phyloP scores from a whole-genome alignment of 1,140 invertebrate genomes.

The Apocrypta bakeri region DNA sequence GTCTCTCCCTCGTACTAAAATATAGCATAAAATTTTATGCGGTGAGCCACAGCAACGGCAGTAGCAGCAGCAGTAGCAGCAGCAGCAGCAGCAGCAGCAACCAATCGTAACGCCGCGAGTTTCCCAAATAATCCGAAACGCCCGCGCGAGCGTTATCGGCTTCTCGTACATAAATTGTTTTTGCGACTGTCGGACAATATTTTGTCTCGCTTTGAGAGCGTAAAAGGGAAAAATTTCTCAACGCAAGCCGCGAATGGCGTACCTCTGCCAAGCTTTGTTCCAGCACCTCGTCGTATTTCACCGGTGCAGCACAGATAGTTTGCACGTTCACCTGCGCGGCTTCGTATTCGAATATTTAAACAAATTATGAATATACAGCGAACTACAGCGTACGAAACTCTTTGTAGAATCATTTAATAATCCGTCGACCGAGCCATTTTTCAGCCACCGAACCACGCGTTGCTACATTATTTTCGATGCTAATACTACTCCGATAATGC shows the following conservation, averaged over 20 bases:
- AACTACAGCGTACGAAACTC: not conserved
- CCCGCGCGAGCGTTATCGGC: not conserved
- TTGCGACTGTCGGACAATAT: slow-evolving; percentile 10
- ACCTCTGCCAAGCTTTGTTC: not conserved
- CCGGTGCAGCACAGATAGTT: not conserved
- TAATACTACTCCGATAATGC: not conserved
- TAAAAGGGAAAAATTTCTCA: not conserved
- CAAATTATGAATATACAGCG: not conserved
- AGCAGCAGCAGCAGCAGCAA: not conserved
- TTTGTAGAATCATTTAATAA: not conserved
- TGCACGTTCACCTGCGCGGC: not conserved
- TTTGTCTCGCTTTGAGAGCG: not conserved
- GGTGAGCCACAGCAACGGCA: not conserved
- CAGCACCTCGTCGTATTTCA: not conserved
- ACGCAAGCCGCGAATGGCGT: not conserved
- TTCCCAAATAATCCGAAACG: slow-evolving; percentile 31
- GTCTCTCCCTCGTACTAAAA: not conserved
- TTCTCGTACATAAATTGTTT: slow-evolving; percentile 32
- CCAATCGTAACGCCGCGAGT: slow-evolving; percentile 3
- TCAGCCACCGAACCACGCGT: not conserved
- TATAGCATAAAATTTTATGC: slow-evolving; percentile 44
- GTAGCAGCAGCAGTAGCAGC: too few relatives aligned
- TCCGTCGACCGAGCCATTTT: not conserved
- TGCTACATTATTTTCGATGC: not conserved
- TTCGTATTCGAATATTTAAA: not conserved